Evolutionary conservation across 2,797 vertebrate species (phyloP).

Genomic region (Telmatherina bonti): DNA sequence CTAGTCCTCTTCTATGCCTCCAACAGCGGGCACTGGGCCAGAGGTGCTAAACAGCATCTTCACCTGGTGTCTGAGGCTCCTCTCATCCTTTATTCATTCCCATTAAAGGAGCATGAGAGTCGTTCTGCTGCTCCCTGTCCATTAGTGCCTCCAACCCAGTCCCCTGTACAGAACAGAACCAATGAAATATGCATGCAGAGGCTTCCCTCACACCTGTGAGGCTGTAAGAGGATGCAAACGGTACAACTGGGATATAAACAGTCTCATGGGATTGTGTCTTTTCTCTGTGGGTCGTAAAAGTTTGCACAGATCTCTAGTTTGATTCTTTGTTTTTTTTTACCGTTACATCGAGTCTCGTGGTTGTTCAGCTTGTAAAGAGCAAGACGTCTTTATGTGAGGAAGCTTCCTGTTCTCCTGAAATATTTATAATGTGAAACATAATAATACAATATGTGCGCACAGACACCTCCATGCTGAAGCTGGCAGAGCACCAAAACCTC

Average conservation of each 20-base stretch:
- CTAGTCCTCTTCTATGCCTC: constrained; percentile 32
- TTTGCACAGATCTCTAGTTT: not conserved
- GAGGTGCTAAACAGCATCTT: constrained; percentile 70
- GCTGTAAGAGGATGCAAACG: constrained; percentile 3
- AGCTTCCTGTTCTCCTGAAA: constrained; percentile 33
- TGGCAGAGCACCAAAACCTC: no score
- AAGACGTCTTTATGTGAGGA: constrained; percentile 20
- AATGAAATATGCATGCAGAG: constrained; percentile 60
- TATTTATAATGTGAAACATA: constrained; percentile 47
- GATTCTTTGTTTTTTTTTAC: constrained; percentile 9
- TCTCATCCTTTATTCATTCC: constrained; percentile 77
- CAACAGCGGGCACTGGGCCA: constrained; percentile 53
- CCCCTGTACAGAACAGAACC: no score
- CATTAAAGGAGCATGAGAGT: constrained; percentile 76
- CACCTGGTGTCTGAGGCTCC: constrained; percentile 71
- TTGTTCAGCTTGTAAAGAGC: constrained; percentile 5
- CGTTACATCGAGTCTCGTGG: constrained; percentile 27
- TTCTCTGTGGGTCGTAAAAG: not conserved
- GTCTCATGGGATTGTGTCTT: not conserved
- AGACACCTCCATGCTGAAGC: no score
- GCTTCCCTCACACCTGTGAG: constrained; percentile 31
- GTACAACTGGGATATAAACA: not conserved
- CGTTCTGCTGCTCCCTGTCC: constrained; percentile 59
- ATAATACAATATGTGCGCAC: no score
- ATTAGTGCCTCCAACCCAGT: constrained; percentile 36